Percentiles rank a stretch among this genome's conserved stretches.
phyloP scores from a whole-genome alignment of 2,797 vertebrate species.

The Sphenopsis melanotis region DNA sequence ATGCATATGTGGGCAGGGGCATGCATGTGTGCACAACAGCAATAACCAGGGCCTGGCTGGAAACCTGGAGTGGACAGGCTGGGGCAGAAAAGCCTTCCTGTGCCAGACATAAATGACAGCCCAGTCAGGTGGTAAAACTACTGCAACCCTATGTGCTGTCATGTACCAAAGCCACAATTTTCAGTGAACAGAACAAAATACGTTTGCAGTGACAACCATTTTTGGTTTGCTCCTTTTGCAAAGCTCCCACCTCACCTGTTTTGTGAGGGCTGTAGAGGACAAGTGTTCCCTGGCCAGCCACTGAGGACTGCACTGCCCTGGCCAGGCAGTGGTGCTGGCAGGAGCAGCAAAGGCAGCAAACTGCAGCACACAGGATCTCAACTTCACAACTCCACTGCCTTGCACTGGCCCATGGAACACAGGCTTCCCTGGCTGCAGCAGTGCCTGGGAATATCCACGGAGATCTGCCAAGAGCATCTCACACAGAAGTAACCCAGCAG shows the following conservation, averaged over 20 bases:
- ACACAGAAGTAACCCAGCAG: neutral
- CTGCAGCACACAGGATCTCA: accelerated
- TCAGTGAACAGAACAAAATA: neutral
- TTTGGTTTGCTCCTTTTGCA: neutral
- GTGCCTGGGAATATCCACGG: neutral
- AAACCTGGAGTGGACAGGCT: neutral
- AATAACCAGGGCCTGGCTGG: neutral
- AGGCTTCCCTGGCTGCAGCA: neutral
- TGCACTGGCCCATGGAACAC: accelerated
- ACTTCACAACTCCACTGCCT: neutral
- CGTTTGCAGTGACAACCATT: accelerated
- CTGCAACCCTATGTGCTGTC: neutral
- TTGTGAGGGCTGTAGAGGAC: neutral
- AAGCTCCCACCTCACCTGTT: neutral
- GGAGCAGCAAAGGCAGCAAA: neutral
- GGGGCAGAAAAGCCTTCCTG: neutral
- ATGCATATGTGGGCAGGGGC: accelerated
- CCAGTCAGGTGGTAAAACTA: neutral
- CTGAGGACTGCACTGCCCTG: accelerated
- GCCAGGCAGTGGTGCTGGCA: accelerated
- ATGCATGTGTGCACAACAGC: neutral
- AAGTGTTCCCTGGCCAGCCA: accelerated
- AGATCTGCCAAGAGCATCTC: neutral
- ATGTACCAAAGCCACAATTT: neutral
- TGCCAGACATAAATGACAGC: neutral